A percentile compares a stretch with the other conserved stretches of the same genome.
Evolutionary conservation across 2,797 vertebrate genomes (phyloP).

Genomic region (Craterocephalus amniculus): DNA sequence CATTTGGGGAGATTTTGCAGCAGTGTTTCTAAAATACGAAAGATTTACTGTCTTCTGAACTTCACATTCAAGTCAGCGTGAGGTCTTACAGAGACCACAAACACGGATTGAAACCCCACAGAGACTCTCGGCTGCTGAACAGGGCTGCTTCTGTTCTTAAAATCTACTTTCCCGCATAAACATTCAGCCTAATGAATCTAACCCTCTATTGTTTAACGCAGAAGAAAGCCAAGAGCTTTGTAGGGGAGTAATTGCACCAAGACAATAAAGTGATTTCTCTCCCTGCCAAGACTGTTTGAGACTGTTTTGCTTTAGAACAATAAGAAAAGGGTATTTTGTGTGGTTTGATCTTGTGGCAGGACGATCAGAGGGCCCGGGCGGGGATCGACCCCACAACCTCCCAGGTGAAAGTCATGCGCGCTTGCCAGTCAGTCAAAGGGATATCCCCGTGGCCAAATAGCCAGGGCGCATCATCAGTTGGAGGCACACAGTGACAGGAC

Average conservation of each 20-base stretch:
- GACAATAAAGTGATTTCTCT: constrained; percentile 40
- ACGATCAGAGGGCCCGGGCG: too few relatives aligned
- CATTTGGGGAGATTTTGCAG: constrained; percentile 8
- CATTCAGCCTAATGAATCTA: constrained; percentile 47
- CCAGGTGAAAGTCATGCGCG: too few relatives aligned
- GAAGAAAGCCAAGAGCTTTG: constrained; percentile 37
- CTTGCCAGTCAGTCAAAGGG: too few relatives aligned
- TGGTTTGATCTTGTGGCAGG: too few relatives aligned
- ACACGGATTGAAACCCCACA: constrained; percentile 40
- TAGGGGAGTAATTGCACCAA: constrained; percentile 46
- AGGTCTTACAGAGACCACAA: constrained; percentile 46
- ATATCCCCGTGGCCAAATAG: too few relatives aligned
- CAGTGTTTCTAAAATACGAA: not conserved
- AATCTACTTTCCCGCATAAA: constrained; percentile 52
- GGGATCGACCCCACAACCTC: too few relatives aligned
- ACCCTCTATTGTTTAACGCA: constrained; percentile 37
- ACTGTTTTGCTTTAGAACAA: constrained; percentile 28
- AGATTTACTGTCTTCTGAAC: not conserved
- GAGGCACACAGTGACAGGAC: too few relatives aligned
- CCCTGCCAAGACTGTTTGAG: constrained; percentile 22
- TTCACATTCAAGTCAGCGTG: constrained; percentile 36
- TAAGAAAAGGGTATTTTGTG: constrained; percentile 27
- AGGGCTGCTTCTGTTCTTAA: constrained; percentile 41
- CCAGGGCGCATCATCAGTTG: too few relatives aligned
- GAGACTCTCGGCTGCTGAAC: constrained; percentile 42